A percentile compares a stretch with the other conserved stretches of the same genome.
Evolutionary conservation across 2,113 vertebrate genomes (phyloP).

Genomic region (Cryptomyrus ogoouensis): DNA sequence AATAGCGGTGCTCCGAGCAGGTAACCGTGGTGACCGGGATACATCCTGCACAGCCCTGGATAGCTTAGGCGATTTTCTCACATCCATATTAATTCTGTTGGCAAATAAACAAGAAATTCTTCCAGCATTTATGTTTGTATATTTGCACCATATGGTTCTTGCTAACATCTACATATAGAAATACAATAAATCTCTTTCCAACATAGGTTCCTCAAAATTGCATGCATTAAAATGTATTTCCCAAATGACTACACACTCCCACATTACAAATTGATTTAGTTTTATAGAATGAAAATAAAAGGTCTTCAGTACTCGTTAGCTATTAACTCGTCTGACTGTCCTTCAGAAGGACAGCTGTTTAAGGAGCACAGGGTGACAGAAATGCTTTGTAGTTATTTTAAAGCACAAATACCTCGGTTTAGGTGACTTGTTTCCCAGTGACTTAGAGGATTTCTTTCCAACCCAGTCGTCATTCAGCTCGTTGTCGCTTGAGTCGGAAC

Average conservation of each 20-base stretch:
- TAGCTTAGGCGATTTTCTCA: slow-evolving; percentile 92
- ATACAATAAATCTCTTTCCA: neutral
- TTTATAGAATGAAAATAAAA: neutral
- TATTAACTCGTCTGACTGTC: neutral
- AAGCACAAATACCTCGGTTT: slow-evolving; percentile 61
- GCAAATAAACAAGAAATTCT: neutral
- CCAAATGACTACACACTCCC: neutral
- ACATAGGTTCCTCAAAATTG: neutral
- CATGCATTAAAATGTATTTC: neutral
- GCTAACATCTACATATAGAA: neutral
- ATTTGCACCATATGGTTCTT: neutral
- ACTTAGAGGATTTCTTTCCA: slow-evolving; percentile 90
- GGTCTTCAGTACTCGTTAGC: neutral
- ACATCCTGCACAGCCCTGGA: slow-evolving; percentile 82
- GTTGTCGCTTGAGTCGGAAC: slow-evolving; percentile 96
- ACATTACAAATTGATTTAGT: neutral
- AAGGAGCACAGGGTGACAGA: neutral
- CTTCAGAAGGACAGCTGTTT: neutral
- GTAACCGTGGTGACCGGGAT: slow-evolving; percentile 83
- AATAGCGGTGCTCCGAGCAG: slow-evolving; percentile 80
- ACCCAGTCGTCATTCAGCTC: slow-evolving; percentile 98
- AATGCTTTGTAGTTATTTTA: neutral
- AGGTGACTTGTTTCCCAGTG: slow-evolving; percentile 84
- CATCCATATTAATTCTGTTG: slow-evolving; percentile 82
- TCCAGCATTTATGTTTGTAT: neutral